Conservation (phyloP, 2,113 vertebrate genomes). For the Antennarius striatus region DNA sequence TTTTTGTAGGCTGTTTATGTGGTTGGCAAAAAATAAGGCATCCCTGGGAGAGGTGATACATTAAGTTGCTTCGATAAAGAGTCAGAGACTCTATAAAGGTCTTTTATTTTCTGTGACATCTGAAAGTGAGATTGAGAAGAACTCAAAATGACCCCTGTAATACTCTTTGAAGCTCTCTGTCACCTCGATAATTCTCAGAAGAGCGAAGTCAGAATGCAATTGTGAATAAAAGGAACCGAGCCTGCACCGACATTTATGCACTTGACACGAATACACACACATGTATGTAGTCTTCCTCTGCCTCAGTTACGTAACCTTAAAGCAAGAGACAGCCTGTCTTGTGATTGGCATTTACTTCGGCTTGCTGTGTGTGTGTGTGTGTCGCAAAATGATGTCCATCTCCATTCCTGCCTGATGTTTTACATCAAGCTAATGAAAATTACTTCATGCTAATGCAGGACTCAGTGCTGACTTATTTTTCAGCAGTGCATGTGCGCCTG, state of each 20-base stretch:
- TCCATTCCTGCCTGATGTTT: conserved; percentile 22
- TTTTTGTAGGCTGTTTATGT: background rate
- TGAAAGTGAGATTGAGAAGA: conserved; percentile 24
- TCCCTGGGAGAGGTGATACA: background rate
- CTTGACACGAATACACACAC: conserved; percentile 17
- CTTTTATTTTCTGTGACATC: conserved; percentile 19
- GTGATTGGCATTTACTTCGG: conserved; percentile 55
- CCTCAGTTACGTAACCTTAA: conserved; percentile 70
- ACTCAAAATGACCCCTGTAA: conserved; percentile 52
- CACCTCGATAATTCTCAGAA: conserved; percentile 61
- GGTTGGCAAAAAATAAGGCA: background rate
- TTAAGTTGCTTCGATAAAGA: conserved; percentile 12
- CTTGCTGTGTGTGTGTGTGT: conserved; percentile 8
- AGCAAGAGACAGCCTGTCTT: conserved; percentile 65
- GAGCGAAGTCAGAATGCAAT: conserved; percentile 54
- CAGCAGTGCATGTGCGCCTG: too few relatives aligned
- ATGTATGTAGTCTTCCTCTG: conserved; percentile 33
- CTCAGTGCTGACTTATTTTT: too few relatives aligned
- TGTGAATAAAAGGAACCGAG: conserved; percentile 50
- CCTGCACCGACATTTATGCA: conserved; percentile 18
- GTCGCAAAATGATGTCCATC: conserved; percentile 4
- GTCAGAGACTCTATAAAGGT: conserved; percentile 14
- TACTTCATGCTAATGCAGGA: too few relatives aligned
- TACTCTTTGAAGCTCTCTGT: conserved; percentile 47
- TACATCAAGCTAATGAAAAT: background rate